Percentiles rank a stretch among this genome's conserved stretches.
phyloP scores from a whole-genome alignment of 2,888 invertebrate species.

The Cosmorhoe ocellata region DNA sequence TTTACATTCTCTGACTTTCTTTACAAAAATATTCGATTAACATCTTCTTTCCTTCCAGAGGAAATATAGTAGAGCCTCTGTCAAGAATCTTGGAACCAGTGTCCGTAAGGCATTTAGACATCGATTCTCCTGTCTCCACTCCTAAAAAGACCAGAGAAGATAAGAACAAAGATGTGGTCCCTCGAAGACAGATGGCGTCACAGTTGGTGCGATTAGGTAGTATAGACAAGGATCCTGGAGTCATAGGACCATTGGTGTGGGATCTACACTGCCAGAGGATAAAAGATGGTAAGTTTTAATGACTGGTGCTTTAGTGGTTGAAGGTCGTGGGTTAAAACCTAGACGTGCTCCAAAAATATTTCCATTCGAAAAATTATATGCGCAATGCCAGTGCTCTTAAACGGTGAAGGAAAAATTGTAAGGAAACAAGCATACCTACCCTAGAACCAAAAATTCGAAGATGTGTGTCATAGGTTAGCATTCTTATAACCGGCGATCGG shows the following conservation, averaged over 20 bases:
- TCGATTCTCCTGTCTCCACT: conserved; percentile 65
- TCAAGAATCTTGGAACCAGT: conserved; percentile 90
- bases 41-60: conserved; percentile 65
- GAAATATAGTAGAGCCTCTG: conserved; percentile 89
- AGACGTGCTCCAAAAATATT: too few relatives aligned
- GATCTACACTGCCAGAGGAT: conserved; percentile 88
- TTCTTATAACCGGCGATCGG: too few relatives aligned
- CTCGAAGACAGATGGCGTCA: conserved; percentile 70
- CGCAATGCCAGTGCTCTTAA: too few relatives aligned
- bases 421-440: too few relatives aligned
- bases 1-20: too few relatives aligned
- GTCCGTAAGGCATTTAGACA: conserved; percentile 87
- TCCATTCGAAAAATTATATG: too few relatives aligned
- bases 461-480: too few relatives aligned
- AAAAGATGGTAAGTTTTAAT: conserved; percentile 69
- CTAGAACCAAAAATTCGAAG: too few relatives aligned
- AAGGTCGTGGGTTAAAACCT: too few relatives aligned
- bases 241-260: conserved; percentile 93
- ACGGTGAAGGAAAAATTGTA: too few relatives aligned
- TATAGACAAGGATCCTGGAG: conserved; percentile 90
- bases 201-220: conserved; percentile 86
- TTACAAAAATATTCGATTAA: too few relatives aligned
- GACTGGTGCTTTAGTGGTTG: too few relatives aligned
- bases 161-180: conserved; percentile 53
- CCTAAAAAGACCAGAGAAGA: conserved; percentile 44